These are phyloP conservation scores for Leptinotarsa rubiginosa DNA, from an alignment of 2,888 invertebrate genomes.

Conservation along the genomic window DNA sequence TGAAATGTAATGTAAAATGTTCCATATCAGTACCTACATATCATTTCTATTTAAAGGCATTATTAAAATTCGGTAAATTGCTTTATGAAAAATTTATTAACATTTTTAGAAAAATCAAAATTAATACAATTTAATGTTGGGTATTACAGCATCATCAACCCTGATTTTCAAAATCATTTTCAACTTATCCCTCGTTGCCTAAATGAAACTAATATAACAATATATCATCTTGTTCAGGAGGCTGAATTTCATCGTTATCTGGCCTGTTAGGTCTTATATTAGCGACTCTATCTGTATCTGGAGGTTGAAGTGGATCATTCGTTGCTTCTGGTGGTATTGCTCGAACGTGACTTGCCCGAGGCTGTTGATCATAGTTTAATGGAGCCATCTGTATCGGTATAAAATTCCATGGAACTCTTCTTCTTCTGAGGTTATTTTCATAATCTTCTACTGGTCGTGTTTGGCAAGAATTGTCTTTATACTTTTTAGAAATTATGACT, in stretches of 20 bases:
- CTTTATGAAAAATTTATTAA: too few species aligned
- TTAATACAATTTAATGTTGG: too few species aligned
- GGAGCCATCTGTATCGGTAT: constrained; percentile 1
- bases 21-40: too few species aligned
- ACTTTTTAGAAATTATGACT: constrained; percentile 63
- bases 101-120: too few species aligned
- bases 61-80: too few species aligned
- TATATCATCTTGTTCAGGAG: constrained; percentile 83
- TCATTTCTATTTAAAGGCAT: too few species aligned
- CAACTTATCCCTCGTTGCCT: too few species aligned
- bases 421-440: not conserved
- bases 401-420: not conserved
- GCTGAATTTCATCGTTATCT: constrained; percentile 80
- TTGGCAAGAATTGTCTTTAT: constrained; percentile 52
- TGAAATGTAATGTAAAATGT: too few species aligned
- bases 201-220: constrained; percentile 71
- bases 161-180: too few species aligned
- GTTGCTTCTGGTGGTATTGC: constrained; percentile 82
- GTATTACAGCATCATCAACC: too few species aligned
- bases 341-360: constrained; percentile 48
- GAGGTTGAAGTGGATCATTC: constrained; percentile 87
- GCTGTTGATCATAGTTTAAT: constrained; percentile 49
- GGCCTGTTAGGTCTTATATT: constrained; percentile 67
- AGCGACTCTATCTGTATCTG: constrained; percentile 65
- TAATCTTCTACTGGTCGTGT: constrained; percentile 44